Conservation (phyloP, 2,888 invertebrate genomes). For the Coleophora flavipennella region DNA sequence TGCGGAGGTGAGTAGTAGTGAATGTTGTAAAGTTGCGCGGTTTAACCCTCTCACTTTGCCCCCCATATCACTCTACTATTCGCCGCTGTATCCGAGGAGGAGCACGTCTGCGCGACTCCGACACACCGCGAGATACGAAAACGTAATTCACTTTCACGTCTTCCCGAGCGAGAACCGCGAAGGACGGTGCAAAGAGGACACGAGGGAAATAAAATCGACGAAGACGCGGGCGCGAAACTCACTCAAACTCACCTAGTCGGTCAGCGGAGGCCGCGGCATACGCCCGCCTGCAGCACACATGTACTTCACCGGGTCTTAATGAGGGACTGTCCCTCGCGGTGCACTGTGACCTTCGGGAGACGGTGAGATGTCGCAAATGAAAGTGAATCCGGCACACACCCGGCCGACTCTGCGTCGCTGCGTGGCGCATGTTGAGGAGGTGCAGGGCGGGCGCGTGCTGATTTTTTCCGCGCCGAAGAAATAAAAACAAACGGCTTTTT, state of each 20-base stretch:
- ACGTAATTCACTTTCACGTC: slow-evolving; percentile 45
- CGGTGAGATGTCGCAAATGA: slow-evolving; percentile 71
- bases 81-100: slow-evolving; percentile 19
- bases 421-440: slow-evolving; percentile 73
- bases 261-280: slow-evolving; percentile 57
- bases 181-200: slow-evolving; percentile 54
- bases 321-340: slow-evolving; percentile 30
- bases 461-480: slow-evolving; percentile 69
- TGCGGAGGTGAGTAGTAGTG: slow-evolving; percentile 30
- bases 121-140: slow-evolving; percentile 36
- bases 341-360: slow-evolving; percentile 69
- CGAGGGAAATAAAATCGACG: slow-evolving; percentile 48
- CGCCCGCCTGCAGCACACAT: slow-evolving; percentile 47
- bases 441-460: slow-evolving; percentile 70
- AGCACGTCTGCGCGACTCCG: slow-evolving; percentile 37
- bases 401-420: slow-evolving; percentile 69
- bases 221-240: slow-evolving; percentile 52
- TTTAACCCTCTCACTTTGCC: slow-evolving; percentile 42
- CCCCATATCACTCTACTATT: slow-evolving; percentile 27
- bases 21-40: slow-evolving; percentile 52
- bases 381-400: slow-evolving; percentile 71
- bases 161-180: slow-evolving; percentile 39
- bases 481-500: slow-evolving; percentile 71
- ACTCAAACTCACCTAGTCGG: slow-evolving; percentile 64
- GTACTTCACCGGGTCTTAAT: slow-evolving; percentile 27